Evolutionary conservation across 2,797 vertebrate species (phyloP).

Genomic region (Sphenodon punctatus): DNA sequence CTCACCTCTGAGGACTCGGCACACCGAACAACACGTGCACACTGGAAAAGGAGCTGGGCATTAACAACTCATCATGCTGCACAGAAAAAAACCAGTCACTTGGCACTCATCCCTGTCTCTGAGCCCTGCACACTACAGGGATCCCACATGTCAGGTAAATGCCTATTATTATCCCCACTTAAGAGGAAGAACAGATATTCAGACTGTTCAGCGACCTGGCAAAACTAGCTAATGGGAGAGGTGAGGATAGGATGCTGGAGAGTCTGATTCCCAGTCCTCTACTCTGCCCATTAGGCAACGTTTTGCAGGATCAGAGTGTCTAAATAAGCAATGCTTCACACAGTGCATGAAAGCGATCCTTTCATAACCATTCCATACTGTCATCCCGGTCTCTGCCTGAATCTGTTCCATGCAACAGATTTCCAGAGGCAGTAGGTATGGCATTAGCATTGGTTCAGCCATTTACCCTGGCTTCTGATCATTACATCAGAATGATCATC

Average conservation of each 20-base stretch:
- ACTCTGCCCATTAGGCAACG: too few relatives aligned
- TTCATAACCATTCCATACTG: neutral
- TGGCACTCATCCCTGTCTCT: neutral
- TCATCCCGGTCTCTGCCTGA: neutral
- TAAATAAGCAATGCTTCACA: neutral
- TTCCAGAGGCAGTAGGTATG: neutral
- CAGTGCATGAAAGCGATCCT: neutral
- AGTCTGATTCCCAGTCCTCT: too few relatives aligned
- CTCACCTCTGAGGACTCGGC: constrained; percentile 79
- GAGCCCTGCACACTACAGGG: neutral
- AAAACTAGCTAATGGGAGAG: too few relatives aligned
- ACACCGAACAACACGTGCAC: constrained; percentile 77
- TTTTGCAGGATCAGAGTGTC: fast-evolving
- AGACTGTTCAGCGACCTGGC: neutral
- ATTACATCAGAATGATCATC: neutral
- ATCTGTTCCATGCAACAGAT: neutral
- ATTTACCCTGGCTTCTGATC: neutral
- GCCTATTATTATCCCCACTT: neutral
- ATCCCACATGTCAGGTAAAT: fast-evolving
- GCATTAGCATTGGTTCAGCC: neutral
- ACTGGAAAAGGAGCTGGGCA: constrained; percentile 70
- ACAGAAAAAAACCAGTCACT: too few relatives aligned
- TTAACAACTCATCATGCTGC: constrained; percentile 26
- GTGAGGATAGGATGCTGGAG: too few relatives aligned
- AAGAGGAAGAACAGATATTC: neutral